Base-by-base conservation (phyloP, 2,888 invertebrate species). In the Thecophora atra region DNA sequence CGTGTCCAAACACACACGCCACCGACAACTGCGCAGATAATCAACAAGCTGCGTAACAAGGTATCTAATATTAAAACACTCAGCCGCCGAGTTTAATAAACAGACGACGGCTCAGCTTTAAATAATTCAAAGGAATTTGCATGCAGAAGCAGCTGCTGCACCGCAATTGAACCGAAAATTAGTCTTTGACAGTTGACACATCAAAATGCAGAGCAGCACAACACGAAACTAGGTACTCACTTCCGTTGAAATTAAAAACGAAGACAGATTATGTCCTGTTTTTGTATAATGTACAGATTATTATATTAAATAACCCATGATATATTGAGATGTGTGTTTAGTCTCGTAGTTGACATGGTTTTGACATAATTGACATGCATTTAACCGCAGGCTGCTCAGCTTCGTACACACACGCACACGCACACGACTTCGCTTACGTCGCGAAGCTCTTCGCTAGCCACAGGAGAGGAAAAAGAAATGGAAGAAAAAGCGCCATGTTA, bases 341-440 rank as follows among this genome's bases (percentile, higher is more conserved):
- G 51, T 47, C 26, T 19, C 37, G 68, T 26, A 60, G 47, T 13
- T 63, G 42, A 51, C 62, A 30, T 67, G 72, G 21, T 67, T 72
- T 72, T 67, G 72, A 72, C 72, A 72, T 72, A 72, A 72, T 72
- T 72, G 72, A 62, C 72, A 72, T 72, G 52, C 67, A 67, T 66
- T 67, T 66, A 47, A 52, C 72, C 30, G 67, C 67, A 67, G 66
- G 72, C 54, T 66, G 72, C 51, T 52, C 44, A 44, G 44, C 65
- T 60, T 17, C 60, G 4, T 60, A 4, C 60, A 30, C 26, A 60
- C 37, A 30, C 5, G 30, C 1, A 5, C n/a, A 30, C 26, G 30
- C 37, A 30, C 5, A 26, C 1, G 4, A 5, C 37, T 37, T 37
- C 11, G 37, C 6, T 11, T 37, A 1, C 37, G 11, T 37, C 2